These are phyloP conservation scores for Pogona vitticeps DNA, from an alignment of 2,113 vertebrate genomes.

Conservation along the genomic window DNA sequence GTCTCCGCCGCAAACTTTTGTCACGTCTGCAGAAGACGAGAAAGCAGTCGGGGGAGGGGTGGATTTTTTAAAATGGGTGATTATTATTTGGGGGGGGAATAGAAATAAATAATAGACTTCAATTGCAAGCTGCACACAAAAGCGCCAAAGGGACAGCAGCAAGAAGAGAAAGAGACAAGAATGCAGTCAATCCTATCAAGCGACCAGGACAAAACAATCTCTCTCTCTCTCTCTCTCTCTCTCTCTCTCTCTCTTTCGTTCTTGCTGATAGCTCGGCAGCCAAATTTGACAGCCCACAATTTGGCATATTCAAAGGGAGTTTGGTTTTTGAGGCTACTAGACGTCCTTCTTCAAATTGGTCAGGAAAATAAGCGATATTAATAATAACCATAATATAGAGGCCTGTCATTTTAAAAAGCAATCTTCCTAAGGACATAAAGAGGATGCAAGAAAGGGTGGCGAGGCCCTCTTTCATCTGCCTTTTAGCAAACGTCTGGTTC, in stretches of 20 bases:
- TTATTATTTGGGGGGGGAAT: constrained; percentile 55
- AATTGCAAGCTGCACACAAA: constrained; percentile 51
- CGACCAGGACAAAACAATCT: constrained; percentile 42
- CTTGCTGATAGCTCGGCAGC: constrained; percentile 17
- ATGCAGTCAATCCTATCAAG: constrained; percentile 49
- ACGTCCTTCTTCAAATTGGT: constrained; percentile 48
- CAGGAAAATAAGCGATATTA: constrained; percentile 45
- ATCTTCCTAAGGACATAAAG: constrained; percentile 65
- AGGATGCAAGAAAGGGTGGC: constrained; percentile 65
- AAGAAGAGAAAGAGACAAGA: constrained; percentile 43
- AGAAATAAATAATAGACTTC: constrained; percentile 67
- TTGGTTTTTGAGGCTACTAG: constrained; percentile 14
- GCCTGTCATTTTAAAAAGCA: constrained; percentile 66
- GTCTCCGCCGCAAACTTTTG: constrained; percentile 65
- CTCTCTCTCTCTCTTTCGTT: not conserved
- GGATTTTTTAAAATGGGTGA: constrained; percentile 62
- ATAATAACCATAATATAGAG: constrained; percentile 48
- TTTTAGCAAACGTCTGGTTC: constrained; percentile 66
- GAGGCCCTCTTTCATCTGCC: constrained; percentile 61
- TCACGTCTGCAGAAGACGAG: constrained; percentile 46
- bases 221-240: constrained; percentile 11
- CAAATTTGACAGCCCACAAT: constrained; percentile 27
- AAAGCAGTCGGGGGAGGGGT: not conserved
- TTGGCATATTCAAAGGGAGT: not conserved
- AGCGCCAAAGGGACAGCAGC: constrained; percentile 39